phyloP scores from a whole-genome alignment of 1,140 invertebrate genomes.

The Goniozus legneri region DNA sequence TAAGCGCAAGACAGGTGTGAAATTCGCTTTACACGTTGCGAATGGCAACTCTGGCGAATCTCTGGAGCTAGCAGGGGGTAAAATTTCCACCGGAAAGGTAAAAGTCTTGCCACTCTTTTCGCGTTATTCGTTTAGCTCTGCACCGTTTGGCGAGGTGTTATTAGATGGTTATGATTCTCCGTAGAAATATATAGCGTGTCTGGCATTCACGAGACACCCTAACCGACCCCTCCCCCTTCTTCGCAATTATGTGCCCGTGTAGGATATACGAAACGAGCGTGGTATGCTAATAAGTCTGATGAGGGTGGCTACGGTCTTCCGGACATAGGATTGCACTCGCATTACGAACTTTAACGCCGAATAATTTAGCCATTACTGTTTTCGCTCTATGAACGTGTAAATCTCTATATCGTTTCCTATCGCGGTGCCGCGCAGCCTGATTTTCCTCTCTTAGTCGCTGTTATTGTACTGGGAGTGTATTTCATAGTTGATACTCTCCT shows the following conservation, averaged over 20 bases:
- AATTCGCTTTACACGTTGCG: no score
- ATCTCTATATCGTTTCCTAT: not conserved
- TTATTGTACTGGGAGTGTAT: no score
- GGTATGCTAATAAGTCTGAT: slow-evolving; percentile 48
- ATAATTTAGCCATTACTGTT: slow-evolving; percentile 47
- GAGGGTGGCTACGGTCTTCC: slow-evolving; percentile 30
- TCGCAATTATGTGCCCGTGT: slow-evolving; percentile 5
- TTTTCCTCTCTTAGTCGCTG: no score
- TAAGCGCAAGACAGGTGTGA: no score
- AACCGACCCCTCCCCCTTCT: no score
- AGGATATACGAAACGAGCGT: slow-evolving; percentile 33
- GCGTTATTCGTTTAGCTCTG: no score
- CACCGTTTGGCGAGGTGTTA: slow-evolving; percentile 47
- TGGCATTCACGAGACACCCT: slow-evolving; percentile 17
- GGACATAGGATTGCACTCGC: slow-evolving; percentile 49
- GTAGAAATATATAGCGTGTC: slow-evolving; percentile 36
- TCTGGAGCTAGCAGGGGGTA: no score
- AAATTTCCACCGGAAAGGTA: no score
- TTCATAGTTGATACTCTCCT: not conserved
- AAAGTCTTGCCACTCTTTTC: no score
- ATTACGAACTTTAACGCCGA: slow-evolving; percentile 45
- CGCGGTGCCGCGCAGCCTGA: no score
- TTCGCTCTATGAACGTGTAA: slow-evolving; percentile 6
- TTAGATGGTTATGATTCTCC: slow-evolving; percentile 48
- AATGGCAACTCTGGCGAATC: no score